Evolutionary conservation across 2,113 vertebrate species (phyloP).

Genomic region (Perca flavescens): DNA sequence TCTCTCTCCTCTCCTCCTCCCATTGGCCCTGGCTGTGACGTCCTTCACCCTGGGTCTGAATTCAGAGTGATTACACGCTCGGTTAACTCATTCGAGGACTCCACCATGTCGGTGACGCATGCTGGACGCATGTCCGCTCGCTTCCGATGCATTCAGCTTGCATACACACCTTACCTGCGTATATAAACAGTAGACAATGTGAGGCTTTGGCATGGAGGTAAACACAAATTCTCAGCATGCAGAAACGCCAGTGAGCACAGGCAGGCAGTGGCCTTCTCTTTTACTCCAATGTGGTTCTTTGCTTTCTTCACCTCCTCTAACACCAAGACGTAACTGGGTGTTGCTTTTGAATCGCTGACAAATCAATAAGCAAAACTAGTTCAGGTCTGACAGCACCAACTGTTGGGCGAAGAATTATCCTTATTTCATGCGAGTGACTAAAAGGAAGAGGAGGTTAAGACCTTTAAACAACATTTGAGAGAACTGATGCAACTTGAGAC

Average conservation of each 20-base stretch:
- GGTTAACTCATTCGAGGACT: slow-evolving; percentile 69
- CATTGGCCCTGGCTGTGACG: slow-evolving; percentile 13
- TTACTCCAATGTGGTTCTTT: background rate
- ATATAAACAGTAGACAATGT: background rate
- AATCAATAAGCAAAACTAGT: slow-evolving; percentile 49
- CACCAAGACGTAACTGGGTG: slow-evolving; percentile 10
- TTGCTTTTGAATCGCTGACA: slow-evolving; percentile 47
- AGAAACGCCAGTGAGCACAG: background rate
- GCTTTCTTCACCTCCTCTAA: slow-evolving; percentile 19
- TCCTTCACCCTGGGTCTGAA: slow-evolving; percentile 58
- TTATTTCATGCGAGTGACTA: slow-evolving; percentile 15
- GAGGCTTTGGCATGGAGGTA: slow-evolving; percentile 5
- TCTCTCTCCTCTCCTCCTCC: slow-evolving; percentile 10
- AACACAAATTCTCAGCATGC: background rate
- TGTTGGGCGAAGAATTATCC: slow-evolving; percentile 1
- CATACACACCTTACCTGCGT: background rate
- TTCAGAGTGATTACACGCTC: slow-evolving; percentile 68
- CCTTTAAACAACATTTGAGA: background rate
- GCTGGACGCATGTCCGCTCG: slow-evolving; percentile 18
- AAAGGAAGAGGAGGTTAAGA: slow-evolving; percentile 11
- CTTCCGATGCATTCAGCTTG: slow-evolving; percentile 30
- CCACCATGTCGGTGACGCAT: slow-evolving; percentile 37
- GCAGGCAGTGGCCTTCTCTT: background rate
- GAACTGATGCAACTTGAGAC: slow-evolving; percentile 36
- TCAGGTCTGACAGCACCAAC: slow-evolving; percentile 31